Evolutionary conservation across 2,888 invertebrate genomes (phyloP).

Genomic region (Acrocera orbiculus): DNA sequence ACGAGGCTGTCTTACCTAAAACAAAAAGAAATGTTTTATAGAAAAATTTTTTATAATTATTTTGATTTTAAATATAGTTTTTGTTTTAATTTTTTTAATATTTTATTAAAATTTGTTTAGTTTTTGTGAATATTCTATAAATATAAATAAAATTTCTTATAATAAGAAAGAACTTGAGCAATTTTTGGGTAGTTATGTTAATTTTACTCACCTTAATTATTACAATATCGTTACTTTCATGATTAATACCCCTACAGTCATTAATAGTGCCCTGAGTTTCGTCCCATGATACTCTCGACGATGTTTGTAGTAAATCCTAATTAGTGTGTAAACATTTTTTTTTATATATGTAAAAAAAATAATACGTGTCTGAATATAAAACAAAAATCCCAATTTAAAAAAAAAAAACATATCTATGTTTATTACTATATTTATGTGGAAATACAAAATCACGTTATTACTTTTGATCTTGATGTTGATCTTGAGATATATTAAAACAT

Average conservation of each 20-base stretch:
- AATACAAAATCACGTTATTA: no score
- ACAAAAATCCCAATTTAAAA: no score
- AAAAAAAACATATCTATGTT: neutral
- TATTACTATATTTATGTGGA: no score
- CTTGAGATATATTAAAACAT: no score
- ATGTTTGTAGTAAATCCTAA: conserved; percentile 6
- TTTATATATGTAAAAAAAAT: conserved; percentile 1
- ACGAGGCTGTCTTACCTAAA: conserved; percentile 58
- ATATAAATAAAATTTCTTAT: no score
- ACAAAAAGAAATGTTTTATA: neutral
- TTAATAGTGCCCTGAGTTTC: conserved; percentile 17
- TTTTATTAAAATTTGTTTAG: no score
- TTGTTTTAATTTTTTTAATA: no score
- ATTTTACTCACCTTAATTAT: conserved; percentile 26
- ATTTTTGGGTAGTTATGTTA: no score
- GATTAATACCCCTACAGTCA: conserved; percentile 22
- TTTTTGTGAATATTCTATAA: no score
- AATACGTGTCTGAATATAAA: neutral
- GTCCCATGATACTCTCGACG: conserved; percentile 28
- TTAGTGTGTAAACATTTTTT: neutral
- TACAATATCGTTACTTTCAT: conserved; percentile 31
- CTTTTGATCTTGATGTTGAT: no score
- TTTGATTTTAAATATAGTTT: no score
- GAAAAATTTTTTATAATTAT: neutral
- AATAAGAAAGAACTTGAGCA: no score